These are phyloP conservation scores for Propithecus deckenii DNA, from an alignment of 2,797 vertebrate genomes.

Conservation along the genomic window DNA sequence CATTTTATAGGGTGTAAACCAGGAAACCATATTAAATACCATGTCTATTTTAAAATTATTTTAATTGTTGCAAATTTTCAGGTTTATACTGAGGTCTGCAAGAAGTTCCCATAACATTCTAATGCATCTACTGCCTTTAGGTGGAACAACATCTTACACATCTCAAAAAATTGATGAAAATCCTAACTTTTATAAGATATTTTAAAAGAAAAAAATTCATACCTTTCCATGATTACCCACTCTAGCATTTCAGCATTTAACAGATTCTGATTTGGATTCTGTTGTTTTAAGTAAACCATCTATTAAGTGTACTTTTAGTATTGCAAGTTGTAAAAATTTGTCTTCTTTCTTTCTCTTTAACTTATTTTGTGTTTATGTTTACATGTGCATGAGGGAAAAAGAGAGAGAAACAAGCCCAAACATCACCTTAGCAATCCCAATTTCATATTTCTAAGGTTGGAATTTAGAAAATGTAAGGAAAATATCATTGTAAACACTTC, in stretches of 20 bases:
- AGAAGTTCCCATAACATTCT: neutral
- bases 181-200: neutral
- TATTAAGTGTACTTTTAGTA: neutral
- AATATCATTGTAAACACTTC: neutral
- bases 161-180: neutral
- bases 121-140: neutral
- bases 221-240: neutral
- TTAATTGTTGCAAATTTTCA: slow-evolving; percentile 46
- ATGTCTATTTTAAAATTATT: slow-evolving; percentile 40
- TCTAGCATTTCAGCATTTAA: neutral
- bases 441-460: slow-evolving; percentile 41
- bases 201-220: slow-evolving; percentile 1
- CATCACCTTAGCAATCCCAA: neutral
- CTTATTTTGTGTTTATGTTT: neutral
- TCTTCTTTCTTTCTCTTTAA: slow-evolving; percentile 3
- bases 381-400: neutral
- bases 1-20: slow-evolving; percentile 35
- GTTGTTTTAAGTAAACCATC: neutral
- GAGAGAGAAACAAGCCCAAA: neutral
- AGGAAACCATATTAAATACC: slow-evolving; percentile 35
- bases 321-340: neutral
- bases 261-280: slow-evolving; percentile 22
- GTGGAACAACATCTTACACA: neutral
- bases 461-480: slow-evolving; percentile 42
- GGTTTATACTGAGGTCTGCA: neutral